Evolutionary conservation across 2,888 invertebrate genomes (phyloP).

Genomic region (Microdon myrmicae): DNA sequence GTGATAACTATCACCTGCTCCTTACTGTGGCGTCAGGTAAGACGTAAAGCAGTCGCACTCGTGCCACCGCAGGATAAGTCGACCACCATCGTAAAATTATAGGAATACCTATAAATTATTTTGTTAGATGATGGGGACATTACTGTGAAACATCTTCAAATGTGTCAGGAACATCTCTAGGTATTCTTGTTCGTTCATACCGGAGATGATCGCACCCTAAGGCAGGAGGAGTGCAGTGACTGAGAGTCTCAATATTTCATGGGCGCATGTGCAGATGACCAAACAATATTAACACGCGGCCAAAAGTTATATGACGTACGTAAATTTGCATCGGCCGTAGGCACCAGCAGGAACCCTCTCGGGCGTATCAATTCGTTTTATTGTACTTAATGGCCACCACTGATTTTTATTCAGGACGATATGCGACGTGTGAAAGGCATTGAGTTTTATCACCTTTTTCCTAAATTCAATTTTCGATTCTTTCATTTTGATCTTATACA

Average conservation of each 20-base stretch:
- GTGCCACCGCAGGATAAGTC: constrained; percentile 47
- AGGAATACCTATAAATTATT: constrained; percentile 40
- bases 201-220: too few relatives aligned
- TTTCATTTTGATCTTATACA: too few relatives aligned
- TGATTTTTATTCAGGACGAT: constrained; percentile 19
- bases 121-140: constrained; percentile 23
- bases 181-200: too few relatives aligned
- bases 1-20: constrained; percentile 41
- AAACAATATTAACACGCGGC: constrained; percentile 17
- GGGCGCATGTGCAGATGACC: constrained; percentile 25
- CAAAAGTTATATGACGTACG: constrained; percentile 10
- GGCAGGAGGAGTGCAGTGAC: constrained; percentile 14
- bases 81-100: constrained; percentile 45
- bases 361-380: constrained; percentile 12
- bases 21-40: constrained; percentile 15
- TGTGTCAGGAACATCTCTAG: constrained; percentile 6
- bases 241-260: constrained; percentile 31
- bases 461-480: constrained; percentile 17
- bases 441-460: constrained; percentile 16
- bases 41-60: constrained; percentile 18
- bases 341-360: constrained; percentile 12
- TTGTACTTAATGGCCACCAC: constrained; percentile 21
- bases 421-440: constrained; percentile 14
- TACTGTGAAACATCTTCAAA: constrained; percentile 10
- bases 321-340: constrained; percentile 38